Conservation (phyloP, 2,888 invertebrate genomes). For the Ophion costatus region DNA sequence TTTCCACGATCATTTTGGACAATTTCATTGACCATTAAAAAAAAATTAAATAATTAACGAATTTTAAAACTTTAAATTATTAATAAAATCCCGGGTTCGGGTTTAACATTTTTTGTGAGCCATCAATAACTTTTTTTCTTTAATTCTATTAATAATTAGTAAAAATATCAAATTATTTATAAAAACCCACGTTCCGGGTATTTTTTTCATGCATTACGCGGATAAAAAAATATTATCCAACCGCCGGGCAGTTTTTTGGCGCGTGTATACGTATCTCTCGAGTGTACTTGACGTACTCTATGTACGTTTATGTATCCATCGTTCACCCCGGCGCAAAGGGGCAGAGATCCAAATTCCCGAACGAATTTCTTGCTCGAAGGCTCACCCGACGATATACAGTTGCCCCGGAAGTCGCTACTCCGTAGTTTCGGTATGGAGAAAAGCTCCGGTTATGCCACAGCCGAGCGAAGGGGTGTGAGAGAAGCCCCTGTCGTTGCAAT, state of each 20-base stretch:
- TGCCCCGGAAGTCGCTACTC: constrained; percentile 33
- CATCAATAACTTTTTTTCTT: too few relatives aligned
- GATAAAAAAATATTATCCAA: background rate
- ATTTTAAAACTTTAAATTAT: too few relatives aligned
- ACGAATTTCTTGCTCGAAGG: background rate
- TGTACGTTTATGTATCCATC: background rate
- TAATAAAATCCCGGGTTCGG: too few relatives aligned
- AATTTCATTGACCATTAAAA: too few relatives aligned
- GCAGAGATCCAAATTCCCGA: constrained; percentile 16
- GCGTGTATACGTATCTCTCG: background rate
- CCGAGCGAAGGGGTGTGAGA: constrained; percentile 17
- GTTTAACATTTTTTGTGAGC: too few relatives aligned
- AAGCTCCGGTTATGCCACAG: constrained; percentile 37
- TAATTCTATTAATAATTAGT: too few relatives aligned
- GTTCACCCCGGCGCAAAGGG: background rate
- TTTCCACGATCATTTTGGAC: background rate
- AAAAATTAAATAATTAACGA: too few relatives aligned
- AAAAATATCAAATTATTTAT: too few relatives aligned
- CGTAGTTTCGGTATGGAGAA: constrained; percentile 21
- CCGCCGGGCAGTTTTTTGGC: background rate
- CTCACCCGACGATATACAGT: background rate
- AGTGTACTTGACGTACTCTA: background rate
- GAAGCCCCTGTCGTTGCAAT: constrained; percentile 73
- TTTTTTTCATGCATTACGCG: background rate
- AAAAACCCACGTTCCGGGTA: too few relatives aligned